These are phyloP conservation scores for Diogma glabrata DNA, from an alignment of 2,888 invertebrate species.

Conservation along the genomic window DNA sequence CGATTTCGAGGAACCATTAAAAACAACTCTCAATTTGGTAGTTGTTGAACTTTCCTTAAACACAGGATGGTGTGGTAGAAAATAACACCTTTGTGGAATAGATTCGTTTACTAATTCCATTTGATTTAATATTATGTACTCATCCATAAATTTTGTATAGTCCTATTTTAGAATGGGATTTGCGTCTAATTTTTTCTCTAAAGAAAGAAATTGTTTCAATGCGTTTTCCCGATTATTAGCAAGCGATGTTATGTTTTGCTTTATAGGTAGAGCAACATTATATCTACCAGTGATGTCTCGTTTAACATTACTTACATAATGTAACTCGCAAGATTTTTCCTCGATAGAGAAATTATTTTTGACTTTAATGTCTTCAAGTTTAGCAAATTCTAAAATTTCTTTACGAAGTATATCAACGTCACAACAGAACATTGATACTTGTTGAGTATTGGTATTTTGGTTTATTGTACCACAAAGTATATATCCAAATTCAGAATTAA, in stretches of 20 bases:
- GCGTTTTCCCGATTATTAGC: neutral
- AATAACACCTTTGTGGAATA: neutral
- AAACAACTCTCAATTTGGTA: neutral
- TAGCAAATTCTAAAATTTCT: neutral
- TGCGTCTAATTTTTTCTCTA: no score
- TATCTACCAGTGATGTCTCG: neutral
- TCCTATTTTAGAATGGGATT: no score
- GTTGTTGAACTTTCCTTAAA: neutral
- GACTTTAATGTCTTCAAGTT: neutral
- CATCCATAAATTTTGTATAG: no score
- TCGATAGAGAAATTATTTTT: neutral
- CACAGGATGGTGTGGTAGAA: neutral
- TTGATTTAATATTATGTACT: no score
- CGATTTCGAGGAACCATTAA: neutral
- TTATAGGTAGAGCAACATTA: neutral
- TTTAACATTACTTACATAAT: neutral
- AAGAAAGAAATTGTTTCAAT: no score
- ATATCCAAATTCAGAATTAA: no score
- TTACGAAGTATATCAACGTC: neutral
- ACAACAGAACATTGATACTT: constrained; percentile 1
- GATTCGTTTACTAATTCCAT: neutral
- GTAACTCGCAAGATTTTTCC: neutral
- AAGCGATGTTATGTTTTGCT: neutral
- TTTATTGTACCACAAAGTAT: neutral
- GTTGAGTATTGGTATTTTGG: neutral